Percentiles rank a stretch among this genome's conserved stretches.
Conservation (phyloP, 2,888 invertebrate genomes). For the Reticulitermes lucifugus region DNA sequence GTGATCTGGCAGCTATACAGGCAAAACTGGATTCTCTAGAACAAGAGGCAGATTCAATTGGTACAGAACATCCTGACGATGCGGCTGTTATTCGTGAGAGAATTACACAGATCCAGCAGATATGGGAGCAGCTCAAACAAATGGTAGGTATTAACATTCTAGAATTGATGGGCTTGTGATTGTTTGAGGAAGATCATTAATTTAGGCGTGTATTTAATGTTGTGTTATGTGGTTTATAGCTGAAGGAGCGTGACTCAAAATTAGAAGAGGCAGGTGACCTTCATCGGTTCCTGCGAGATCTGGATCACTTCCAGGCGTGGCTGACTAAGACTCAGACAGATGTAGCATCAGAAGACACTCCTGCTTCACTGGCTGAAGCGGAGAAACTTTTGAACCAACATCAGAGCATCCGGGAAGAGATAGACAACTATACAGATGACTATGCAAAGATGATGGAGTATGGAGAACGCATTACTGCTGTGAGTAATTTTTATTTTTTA, state of each 20-base stretch:
- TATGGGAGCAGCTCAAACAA: constrained; percentile 97
- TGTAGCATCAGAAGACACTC: constrained; percentile 96
- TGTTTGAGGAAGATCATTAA: background rate
- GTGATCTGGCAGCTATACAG: constrained; percentile 98
- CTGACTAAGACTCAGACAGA: constrained; percentile 99
- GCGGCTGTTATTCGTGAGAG: constrained; percentile 91
- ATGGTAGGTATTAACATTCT: constrained; percentile 71
- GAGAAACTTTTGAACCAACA: constrained; percentile 97
- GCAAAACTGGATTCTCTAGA: constrained; percentile 95
- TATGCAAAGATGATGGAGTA: constrained; percentile 99
- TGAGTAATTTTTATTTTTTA: constrained; percentile 60
- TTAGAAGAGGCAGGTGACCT: constrained; percentile 98
- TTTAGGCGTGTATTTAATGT: background rate
- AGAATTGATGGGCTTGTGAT: background rate
- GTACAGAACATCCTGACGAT: constrained; percentile 94
- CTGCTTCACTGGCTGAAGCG: constrained; percentile 93
- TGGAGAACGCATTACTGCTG: constrained; percentile 92
- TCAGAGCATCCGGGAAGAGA: constrained; percentile 98
- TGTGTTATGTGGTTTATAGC: constrained; percentile 63
- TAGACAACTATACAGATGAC: constrained; percentile 98
- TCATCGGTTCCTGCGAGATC: constrained; percentile 96
- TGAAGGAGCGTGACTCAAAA: constrained; percentile 98
- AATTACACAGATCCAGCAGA: constrained; percentile 88
- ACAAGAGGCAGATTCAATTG: constrained; percentile 92
- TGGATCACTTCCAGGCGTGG: constrained; percentile 99